Conservation (phyloP, 2,113 vertebrate species). For the Australoheros scitulus region DNA sequence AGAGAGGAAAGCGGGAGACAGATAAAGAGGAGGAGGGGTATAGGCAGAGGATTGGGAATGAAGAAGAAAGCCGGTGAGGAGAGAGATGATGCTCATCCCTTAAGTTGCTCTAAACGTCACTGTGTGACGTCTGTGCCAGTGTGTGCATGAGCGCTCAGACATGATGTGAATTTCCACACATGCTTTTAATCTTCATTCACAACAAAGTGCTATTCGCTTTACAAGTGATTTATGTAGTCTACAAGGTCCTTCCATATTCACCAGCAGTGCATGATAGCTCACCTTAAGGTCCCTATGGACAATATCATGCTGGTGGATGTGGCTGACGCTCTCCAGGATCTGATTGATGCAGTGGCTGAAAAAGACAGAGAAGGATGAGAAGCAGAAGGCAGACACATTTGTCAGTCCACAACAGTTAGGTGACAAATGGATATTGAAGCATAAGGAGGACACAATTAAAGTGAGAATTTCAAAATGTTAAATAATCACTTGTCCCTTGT, state of each 20-base stretch:
- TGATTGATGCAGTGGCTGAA: conserved; percentile 99
- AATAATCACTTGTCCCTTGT: background rate
- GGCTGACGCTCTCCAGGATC: conserved; percentile 98
- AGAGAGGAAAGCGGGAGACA: background rate
- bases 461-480: background rate
- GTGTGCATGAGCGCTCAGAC: background rate
- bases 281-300: conserved; percentile 99
- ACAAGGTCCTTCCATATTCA: background rate
- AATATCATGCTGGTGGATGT: conserved; percentile 99
- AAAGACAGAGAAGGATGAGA: conserved; percentile 44
- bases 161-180: background rate
- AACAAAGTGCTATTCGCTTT: background rate
- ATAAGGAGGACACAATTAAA: no score
- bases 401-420: conserved; percentile 9
- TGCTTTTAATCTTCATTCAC: conserved; percentile 13
- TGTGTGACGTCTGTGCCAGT: conserved; percentile 6
- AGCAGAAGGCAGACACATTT: conserved; percentile 21
- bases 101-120: conserved; percentile 48
- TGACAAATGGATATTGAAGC: background rate
- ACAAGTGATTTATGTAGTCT: background rate
- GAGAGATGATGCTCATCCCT: conserved; percentile 38
- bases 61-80: conserved; percentile 34
- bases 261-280: conserved; percentile 63
- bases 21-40: background rate
- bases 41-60: background rate